Evolutionary conservation across 1,140 invertebrate species (phyloP).

Genomic region (Cheumatopsyche charites): DNA sequence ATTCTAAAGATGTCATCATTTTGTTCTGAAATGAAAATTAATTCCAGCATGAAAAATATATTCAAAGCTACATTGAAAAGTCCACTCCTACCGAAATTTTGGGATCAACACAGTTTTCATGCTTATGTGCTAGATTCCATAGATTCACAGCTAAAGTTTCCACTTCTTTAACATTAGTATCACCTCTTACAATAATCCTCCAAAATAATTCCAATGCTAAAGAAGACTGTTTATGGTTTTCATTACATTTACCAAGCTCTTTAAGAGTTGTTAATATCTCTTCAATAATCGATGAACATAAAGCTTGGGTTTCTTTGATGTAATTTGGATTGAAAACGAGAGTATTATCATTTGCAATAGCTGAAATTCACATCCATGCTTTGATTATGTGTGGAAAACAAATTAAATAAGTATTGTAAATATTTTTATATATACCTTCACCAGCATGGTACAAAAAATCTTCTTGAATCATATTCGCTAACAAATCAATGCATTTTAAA

Average conservation of each 20-base stretch:
- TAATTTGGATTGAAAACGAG: conserved; percentile 91
- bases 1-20: conserved; percentile 8
- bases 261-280: conserved; percentile 79
- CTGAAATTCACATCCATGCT: conserved; percentile 62
- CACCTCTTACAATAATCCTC: conserved; percentile 71
- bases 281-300: conserved; percentile 77
- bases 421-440: conserved; percentile 65
- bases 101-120: conserved; percentile 50
- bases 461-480: conserved; percentile 77
- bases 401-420: not conserved
- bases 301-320: conserved; percentile 77
- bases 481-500: conserved; percentile 71
- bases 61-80: too few species aligned
- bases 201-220: conserved; percentile 77
- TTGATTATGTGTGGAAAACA: too few species aligned
- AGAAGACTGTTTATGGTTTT: conserved; percentile 69
- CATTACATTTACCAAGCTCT: conserved; percentile 63
- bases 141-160: conserved; percentile 74
- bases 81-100: conserved; percentile 57
- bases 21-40: conserved; percentile 16
- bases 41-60: not conserved
- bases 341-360: conserved; percentile 92
- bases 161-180: conserved; percentile 68
- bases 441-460: conserved; percentile 82
- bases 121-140: conserved; percentile 71